A percentile compares a stretch with the other conserved stretches of the same genome.
Conservation (phyloP, 2,113 vertebrate species). For the Coreoperca whiteheadi region DNA sequence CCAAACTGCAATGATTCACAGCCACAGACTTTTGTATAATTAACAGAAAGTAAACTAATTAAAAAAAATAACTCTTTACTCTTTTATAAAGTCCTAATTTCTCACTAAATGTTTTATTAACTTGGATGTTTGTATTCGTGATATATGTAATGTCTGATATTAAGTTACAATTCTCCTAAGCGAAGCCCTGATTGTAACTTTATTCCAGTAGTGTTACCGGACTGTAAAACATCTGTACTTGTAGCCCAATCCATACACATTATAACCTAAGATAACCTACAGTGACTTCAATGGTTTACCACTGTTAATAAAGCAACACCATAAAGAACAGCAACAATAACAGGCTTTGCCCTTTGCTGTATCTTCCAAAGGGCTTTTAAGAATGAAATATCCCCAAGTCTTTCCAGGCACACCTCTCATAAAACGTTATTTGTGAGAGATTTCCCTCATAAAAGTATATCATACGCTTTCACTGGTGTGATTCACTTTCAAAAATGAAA, state of each 20-base stretch:
- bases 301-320: slow-evolving; percentile 39
- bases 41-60: background rate
- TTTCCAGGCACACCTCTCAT: slow-evolving; percentile 44
- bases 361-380: slow-evolving; percentile 29
- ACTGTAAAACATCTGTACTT: slow-evolving; percentile 1
- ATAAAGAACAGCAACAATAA: slow-evolving; percentile 52
- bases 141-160: background rate
- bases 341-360: slow-evolving; percentile 35
- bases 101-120: slow-evolving; percentile 4
- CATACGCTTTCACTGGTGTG: slow-evolving; percentile 47
- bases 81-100: slow-evolving; percentile 5
- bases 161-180: background rate
- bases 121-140: background rate
- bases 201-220: background rate
- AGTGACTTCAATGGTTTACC: slow-evolving; percentile 37
- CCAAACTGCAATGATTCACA: background rate
- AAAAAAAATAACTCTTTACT: background rate
- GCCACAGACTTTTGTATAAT: background rate
- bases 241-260: background rate
- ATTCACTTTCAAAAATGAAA: slow-evolving; percentile 64
- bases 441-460: slow-evolving; percentile 62
- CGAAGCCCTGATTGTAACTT: background rate
- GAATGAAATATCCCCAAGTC: slow-evolving; percentile 37
- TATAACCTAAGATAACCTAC: background rate
- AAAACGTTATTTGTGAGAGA: slow-evolving; percentile 67